phyloP scores from a whole-genome alignment of 2,797 vertebrate species.

The Rallus crepitans region DNA sequence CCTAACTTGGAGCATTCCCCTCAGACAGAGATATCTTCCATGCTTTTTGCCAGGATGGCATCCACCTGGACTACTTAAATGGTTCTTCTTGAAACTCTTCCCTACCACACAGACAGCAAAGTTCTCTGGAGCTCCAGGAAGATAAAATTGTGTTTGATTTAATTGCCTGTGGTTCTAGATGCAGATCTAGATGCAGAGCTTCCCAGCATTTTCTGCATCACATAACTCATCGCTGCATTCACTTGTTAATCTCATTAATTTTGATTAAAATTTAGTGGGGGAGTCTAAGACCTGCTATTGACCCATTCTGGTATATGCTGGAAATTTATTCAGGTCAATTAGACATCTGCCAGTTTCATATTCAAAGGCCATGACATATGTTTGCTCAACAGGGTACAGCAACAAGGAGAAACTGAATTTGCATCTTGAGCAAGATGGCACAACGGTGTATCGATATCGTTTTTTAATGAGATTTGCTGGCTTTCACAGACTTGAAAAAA shows the following conservation, averaged over 20 bases:
- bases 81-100: not conserved
- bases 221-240: not conserved
- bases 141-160: not conserved
- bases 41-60: not conserved
- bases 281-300: conserved; percentile 37
- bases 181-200: not conserved
- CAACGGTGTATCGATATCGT: conserved; percentile 19
- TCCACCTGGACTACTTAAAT: not conserved
- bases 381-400: conserved; percentile 33
- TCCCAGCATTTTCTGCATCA: not conserved
- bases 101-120: not conserved
- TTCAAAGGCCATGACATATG: conserved; percentile 60
- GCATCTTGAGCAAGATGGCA: conserved; percentile 47
- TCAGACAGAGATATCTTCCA: not conserved
- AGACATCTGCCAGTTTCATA: conserved; percentile 62
- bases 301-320: not conserved
- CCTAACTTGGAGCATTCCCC: not conserved
- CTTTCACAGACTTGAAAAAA: conserved; percentile 12
- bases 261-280: not conserved
- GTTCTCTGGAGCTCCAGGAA: not conserved
- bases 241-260: not conserved
- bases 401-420: conserved; percentile 56
- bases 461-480: conserved; percentile 67
- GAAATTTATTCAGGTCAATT: conserved; percentile 44
- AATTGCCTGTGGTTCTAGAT: not conserved